A percentile compares a stretch with the other conserved stretches of the same genome.
phyloP scores from a whole-genome alignment of 2,797 vertebrate genomes.

The Sparus aurata region DNA sequence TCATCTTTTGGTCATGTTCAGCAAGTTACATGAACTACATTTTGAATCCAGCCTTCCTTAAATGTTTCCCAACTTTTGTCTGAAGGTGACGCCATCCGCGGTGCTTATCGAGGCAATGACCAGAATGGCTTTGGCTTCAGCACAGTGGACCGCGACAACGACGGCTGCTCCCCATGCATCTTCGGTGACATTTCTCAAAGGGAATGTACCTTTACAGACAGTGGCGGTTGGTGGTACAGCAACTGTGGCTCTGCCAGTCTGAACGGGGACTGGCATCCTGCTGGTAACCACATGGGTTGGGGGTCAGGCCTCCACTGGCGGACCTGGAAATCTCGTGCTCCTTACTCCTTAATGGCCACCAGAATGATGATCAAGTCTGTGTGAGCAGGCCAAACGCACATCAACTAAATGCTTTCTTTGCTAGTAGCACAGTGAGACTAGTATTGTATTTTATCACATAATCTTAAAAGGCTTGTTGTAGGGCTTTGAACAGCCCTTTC shows the following conservation, averaged over 20 bases:
- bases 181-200: constrained; percentile 54
- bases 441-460: background rate
- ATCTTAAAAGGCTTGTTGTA: too few relatives aligned
- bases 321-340: constrained; percentile 56
- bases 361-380: constrained; percentile 78
- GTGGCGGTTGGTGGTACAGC: constrained; percentile 81
- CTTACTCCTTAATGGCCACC: constrained; percentile 73
- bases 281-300: constrained; percentile 53
- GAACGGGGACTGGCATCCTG: constrained; percentile 71
- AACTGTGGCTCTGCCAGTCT: constrained; percentile 76
- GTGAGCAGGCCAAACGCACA: constrained; percentile 6
- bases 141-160: constrained; percentile 71
- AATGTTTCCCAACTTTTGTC: background rate
- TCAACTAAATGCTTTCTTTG: background rate
- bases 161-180: constrained; percentile 73
- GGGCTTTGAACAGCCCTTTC: too few relatives aligned
- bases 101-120: constrained; percentile 36
- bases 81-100: constrained; percentile 74
- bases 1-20: background rate
- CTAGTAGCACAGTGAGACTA: background rate
- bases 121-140: constrained; percentile 82
- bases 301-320: constrained; percentile 63
- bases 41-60: background rate
- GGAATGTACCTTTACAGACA: constrained; percentile 4
- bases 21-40: background rate